Base-by-base conservation (phyloP, 2,797 vertebrate genomes). In the Phyllotis vaccarum region DNA sequence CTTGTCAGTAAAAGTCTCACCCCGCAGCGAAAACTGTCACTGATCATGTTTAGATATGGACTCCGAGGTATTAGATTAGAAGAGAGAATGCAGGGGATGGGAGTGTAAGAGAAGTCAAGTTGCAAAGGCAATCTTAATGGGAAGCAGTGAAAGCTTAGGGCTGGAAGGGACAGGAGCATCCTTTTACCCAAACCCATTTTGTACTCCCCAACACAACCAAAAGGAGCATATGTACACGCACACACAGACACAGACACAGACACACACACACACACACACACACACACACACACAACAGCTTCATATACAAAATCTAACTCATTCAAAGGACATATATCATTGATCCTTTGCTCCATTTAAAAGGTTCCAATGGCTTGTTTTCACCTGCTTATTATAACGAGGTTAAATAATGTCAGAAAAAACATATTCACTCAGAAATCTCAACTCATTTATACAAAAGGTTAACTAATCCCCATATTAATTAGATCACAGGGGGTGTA, bases 1-100 rank as follows among this genome's bases (percentile, higher is more conserved):
- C 99, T 99, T 99, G 99, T 99, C 99, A 99, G 99, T 99, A 99
- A 99, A 99, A 99, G 99, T 99, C 99, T 99, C 99, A 99, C 99
- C 99, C 99, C 98, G 98, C 99, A 99, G 99, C 99, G 98, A 99
- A 99, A 99, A 99, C 99, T 99, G 99, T 99, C 99, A 99, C 99
- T 99, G 99, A 98, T 99, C 98, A 98, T 99, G 98, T 99, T 99
- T 98, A 98, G 98, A 98, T 98, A 98, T 98, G 98, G 98, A 98
- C 98, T 46, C 97, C 96, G 98, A 98, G 98, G 97, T 98, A 98
- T 98, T 98, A 98, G 98, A 99, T 98, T 98, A 99, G 98, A 99
- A 98, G 98, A 98, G 98, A 98, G 98, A 98, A 98, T 98, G 98
- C 98, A 98, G 97, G 40, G 98, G 98, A 98, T 98, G 97, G 98